Evolutionary conservation across 2,888 invertebrate species (phyloP), one percentile per base, ranked within the genome.

Genomic region (Macrostomum cliftonense): DNA sequence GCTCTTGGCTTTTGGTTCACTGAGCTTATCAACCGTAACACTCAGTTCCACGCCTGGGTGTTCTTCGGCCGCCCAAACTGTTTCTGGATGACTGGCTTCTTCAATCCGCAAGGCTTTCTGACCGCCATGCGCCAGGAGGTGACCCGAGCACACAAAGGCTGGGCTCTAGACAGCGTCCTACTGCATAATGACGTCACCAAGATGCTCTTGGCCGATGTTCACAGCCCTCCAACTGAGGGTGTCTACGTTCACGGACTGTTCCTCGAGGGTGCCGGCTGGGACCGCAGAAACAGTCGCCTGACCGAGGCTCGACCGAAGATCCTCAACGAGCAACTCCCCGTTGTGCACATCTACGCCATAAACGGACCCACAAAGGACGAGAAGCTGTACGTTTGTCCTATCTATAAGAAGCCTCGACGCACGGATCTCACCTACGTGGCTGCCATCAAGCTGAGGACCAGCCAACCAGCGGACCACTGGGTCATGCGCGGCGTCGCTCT

Each of bases 211-310:
- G 70, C 70, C 42, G 67, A 68, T 54, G 59, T 69, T 44, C 82
- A 80, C 53, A 83, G 83, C 63, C 82, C 85, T 1, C 89, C 91
- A 0, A 77, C 79, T 1, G 91, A 93, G 71, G 91, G 87, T 1
- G 85, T 87, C 1, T 85, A 74, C 59, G 77, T 87, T 1, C 80
- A 84, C 61, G 87, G 87, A 0, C 71, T 88, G 45, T 87, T 76
- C 67, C 70, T 87, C 50, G 87, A 88, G 66, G 87, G 87, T 1
- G 86, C 83, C 1, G 82, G 83, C 1, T 88, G 87, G 86, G 85
- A 87, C 63, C 76, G 76, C 39, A 77, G 79, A 52, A 80, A 79
- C 55, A 67, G 73, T 39, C 76, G 79, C 20, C 72, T 87, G 0
- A 74, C 77, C 16, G 87, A 87, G 70, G 79, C 85, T 0, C 75